Percentiles rank a stretch among this genome's conserved stretches.
Conservation (phyloP, 2,113 vertebrate species). For the Chionomys nivalis region DNA sequence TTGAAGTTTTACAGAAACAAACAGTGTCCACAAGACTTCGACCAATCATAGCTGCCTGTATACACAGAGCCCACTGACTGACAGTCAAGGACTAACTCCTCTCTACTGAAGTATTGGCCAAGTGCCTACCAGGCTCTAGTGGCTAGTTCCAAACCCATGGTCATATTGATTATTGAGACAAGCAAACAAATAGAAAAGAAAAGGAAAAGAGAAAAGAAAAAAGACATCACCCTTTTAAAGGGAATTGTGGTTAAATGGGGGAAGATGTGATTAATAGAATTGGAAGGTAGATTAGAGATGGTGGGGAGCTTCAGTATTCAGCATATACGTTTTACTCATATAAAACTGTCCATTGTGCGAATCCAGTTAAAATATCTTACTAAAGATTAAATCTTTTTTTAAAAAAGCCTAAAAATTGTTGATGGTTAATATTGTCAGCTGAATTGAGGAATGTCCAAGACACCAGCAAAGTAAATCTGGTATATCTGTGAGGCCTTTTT, state of each 20-base stretch:
- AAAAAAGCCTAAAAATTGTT: neutral
- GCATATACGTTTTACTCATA: neutral
- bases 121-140: neutral
- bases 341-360: too few relatives aligned
- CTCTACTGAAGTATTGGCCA: neutral
- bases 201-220: neutral
- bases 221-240: neutral
- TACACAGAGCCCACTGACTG: neutral
- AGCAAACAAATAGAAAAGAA: neutral
- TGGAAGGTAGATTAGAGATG: neutral
- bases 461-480: neutral
- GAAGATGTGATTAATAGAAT: neutral
- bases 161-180: neutral
- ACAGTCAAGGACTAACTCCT: neutral
- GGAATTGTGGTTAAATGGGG: neutral
- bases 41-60: neutral
- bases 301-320: neutral
- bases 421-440: neutral
- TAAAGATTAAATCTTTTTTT: neutral
- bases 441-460: neutral
- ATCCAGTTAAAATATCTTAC: neutral
- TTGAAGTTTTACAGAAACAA: neutral
- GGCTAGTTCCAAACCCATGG: neutral
- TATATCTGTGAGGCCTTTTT: too few relatives aligned
- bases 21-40: neutral